A percentile compares a stretch with the other conserved stretches of the same genome.
phyloP scores from a whole-genome alignment of 2,888 invertebrate genomes.

The Hoplodrina ambigua region DNA sequence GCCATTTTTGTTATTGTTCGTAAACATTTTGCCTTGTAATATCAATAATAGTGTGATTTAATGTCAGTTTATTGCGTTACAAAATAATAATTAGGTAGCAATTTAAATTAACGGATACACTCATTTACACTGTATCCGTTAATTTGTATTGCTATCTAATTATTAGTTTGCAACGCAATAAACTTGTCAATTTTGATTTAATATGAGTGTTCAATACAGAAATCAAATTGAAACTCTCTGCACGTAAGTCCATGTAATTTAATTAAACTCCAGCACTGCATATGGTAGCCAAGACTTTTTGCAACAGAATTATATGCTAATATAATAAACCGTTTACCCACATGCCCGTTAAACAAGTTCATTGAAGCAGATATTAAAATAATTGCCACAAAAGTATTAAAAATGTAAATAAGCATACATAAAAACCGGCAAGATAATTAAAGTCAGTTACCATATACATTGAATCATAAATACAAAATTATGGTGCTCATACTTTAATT shows the following conservation, averaged over 20 bases:
- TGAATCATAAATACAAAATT: constrained; percentile 54
- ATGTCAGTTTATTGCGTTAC: neutral
- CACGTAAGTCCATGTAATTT: constrained; percentile 41
- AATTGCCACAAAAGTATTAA: constrained; percentile 59
- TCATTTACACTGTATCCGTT: neutral
- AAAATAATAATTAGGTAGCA: neutral
- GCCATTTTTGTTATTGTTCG: neutral
- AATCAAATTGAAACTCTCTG: constrained; percentile 35
- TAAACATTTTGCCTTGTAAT: neutral
- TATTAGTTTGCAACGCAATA: constrained; percentile 1
- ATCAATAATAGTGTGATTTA: neutral
- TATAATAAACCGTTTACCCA: constrained; percentile 52
- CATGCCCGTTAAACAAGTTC: constrained; percentile 54
- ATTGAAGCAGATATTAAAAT: constrained; percentile 62
- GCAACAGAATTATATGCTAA: constrained; percentile 54
- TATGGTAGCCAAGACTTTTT: constrained; percentile 42
- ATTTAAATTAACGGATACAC: neutral
- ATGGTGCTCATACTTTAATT: constrained; percentile 56
- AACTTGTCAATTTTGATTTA: constrained; percentile 21
- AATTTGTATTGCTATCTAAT: neutral
- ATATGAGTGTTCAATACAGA: constrained; percentile 2
- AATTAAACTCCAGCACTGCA: constrained; percentile 37
- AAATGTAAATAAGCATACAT: constrained; percentile 61
- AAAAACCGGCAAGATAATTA: constrained; percentile 50
- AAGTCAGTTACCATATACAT: constrained; percentile 35